These are phyloP conservation scores for Mimachlamys varia DNA, from an alignment of 2,888 invertebrate species.

Conservation along the genomic window DNA sequence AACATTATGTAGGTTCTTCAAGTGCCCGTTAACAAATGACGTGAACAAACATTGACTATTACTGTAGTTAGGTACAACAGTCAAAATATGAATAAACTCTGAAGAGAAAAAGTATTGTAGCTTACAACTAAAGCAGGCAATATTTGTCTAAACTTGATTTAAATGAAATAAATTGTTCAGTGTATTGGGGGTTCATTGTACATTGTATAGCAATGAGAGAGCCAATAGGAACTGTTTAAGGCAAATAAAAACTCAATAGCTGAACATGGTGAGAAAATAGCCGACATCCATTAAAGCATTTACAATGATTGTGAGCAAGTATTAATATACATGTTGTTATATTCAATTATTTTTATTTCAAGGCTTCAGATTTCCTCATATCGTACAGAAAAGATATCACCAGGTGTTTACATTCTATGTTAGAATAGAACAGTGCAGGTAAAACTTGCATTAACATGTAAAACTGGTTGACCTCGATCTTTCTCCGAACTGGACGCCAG, in stretches of 20 bases:
- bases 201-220: background rate
- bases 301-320: background rate
- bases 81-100: background rate
- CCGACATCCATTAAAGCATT: background rate
- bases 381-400: background rate
- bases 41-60: background rate
- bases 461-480: no score
- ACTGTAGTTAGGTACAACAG: background rate
- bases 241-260: background rate
- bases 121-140: background rate
- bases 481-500: no score
- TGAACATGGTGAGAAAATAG: background rate
- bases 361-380: background rate
- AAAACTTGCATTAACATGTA: no score
- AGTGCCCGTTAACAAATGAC: background rate
- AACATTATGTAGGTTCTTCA: background rate
- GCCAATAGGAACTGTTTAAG: background rate
- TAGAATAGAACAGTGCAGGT: background rate
- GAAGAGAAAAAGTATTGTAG: background rate
- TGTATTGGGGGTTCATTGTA: background rate
- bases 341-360: background rate
- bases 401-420: background rate
- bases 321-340: background rate
- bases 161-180: background rate
- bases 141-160: slow-evolving; percentile 3